Evolutionary conservation across 1,140 invertebrate genomes (phyloP).

Genomic region (Ectropis grisescens): DNA sequence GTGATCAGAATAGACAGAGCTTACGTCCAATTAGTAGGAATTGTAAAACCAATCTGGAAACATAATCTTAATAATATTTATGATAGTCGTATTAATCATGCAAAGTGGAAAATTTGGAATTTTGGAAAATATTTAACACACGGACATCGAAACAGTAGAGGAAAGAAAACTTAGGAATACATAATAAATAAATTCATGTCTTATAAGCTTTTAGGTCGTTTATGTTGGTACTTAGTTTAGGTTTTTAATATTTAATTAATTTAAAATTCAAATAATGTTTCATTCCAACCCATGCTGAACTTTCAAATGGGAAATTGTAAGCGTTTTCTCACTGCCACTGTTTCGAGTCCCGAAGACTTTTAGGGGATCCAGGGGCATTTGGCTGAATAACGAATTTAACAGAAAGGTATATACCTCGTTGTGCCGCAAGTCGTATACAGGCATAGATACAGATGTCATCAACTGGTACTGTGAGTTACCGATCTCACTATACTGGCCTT

Average conservation of each 20-base stretch:
- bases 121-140: constrained; percentile 28
- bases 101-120: constrained; percentile 46
- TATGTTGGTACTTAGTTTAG: no score
- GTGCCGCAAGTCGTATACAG: constrained; percentile 87
- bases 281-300: no score
- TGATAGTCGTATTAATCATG: constrained; percentile 29
- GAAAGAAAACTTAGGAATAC: constrained; percentile 3
- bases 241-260: no score
- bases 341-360: no score
- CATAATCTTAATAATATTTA: constrained; percentile 25
- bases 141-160: constrained; percentile 3
- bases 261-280: no score
- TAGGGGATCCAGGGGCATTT: no score
- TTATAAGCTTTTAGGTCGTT: no score
- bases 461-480: constrained; percentile 76
- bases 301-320: no score
- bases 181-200: constrained; percentile 1
- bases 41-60: constrained; percentile 56
- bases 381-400: no score
- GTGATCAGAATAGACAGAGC: constrained; percentile 29
- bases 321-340: no score
- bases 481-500: constrained; percentile 73
- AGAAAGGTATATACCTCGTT: constrained; percentile 86
- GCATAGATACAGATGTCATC: constrained; percentile 93
- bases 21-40: constrained; percentile 50